These are phyloP conservation scores for Clunio marinus DNA, from an alignment of 2,888 invertebrate genomes.

Conservation along the genomic window DNA sequence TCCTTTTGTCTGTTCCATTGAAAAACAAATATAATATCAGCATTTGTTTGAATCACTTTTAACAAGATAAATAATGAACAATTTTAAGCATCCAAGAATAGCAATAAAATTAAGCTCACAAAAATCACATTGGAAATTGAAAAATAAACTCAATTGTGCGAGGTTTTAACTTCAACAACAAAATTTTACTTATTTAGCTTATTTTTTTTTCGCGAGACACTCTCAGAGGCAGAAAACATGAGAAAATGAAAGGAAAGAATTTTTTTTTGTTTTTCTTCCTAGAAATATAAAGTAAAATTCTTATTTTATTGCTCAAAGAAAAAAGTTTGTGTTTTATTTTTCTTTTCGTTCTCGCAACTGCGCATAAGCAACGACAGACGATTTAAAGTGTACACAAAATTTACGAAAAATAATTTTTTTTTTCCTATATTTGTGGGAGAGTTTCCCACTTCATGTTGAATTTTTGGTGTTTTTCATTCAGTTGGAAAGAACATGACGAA, in stretches of 20 bases:
- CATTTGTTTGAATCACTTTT: too few relatives aligned
- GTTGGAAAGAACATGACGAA: too few relatives aligned
- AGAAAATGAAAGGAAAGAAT: background rate
- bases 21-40: too few relatives aligned
- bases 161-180: too few relatives aligned
- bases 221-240: background rate
- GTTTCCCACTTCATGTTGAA: too few relatives aligned
- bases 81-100: background rate
- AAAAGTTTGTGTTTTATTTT: too few relatives aligned
- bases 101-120: background rate
- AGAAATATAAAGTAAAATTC: too few relatives aligned
- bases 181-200: too few relatives aligned
- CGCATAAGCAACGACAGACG: background rate
- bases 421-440: background rate
- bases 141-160: background rate
- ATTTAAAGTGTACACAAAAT: background rate
- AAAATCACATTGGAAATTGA: background rate
- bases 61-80: too few relatives aligned
- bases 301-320: conserved; percentile 4
- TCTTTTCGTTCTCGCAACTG: background rate
- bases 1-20: too few relatives aligned
- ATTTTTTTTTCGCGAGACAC: background rate
- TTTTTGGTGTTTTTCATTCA: too few relatives aligned
- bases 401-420: too few relatives aligned
- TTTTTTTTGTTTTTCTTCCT: conserved; percentile 6